These are phyloP conservation scores for Smittia sp. DNA, from an alignment of 2,888 invertebrate species.

Conservation along the genomic window DNA sequence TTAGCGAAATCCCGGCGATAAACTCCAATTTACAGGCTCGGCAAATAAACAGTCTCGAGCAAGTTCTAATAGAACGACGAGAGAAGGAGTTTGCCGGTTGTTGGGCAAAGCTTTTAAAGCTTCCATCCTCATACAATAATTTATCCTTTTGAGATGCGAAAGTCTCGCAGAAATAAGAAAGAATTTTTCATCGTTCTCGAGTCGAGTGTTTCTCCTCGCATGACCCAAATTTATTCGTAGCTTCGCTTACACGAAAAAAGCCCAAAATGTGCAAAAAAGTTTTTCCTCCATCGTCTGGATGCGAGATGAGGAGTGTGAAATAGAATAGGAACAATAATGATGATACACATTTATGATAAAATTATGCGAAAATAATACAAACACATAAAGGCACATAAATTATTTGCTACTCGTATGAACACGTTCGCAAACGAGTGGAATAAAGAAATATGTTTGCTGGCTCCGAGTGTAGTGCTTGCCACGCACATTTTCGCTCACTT, in stretches of 20 bases:
- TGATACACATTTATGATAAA: constrained; percentile 32
- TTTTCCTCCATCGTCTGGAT: neutral
- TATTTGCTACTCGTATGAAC: constrained; percentile 24
- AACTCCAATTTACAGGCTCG: constrained; percentile 10
- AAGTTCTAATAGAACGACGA: neutral
- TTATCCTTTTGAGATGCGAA: constrained; percentile 24
- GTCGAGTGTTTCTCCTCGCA: neutral
- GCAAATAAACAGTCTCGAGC: neutral
- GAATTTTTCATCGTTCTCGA: neutral
- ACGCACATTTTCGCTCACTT: neutral
- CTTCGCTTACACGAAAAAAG: neutral
- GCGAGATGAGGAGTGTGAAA: constrained; percentile 16
- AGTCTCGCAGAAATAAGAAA: neutral
- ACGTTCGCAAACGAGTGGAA: neutral
- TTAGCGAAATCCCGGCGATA: neutral
- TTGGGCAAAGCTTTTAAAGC: constrained; percentile 23
- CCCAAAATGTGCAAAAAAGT: neutral
- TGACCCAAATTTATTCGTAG: constrained; percentile 21
- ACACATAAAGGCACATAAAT: constrained; percentile 34
- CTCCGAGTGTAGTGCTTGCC: neutral
- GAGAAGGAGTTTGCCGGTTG: neutral
- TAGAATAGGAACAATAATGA: constrained; percentile 30
- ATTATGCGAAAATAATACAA: constrained; percentile 34
- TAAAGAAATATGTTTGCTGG: constrained; percentile 30
- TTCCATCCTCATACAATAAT: neutral